Conservation (phyloP, 1,140 invertebrate species). For the Polypedilum pembai region DNA sequence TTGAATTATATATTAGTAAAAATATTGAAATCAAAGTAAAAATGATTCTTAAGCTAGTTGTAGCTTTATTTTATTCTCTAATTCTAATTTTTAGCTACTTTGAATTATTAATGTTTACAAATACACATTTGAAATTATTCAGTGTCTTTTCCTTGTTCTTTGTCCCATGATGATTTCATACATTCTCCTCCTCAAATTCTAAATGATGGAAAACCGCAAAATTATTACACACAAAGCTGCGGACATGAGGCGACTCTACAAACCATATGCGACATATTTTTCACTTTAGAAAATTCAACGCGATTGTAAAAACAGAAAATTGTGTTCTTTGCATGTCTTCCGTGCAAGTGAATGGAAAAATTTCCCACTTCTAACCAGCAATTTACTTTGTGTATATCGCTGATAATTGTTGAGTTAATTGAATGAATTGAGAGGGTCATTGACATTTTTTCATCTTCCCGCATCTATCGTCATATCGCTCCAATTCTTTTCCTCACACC, state of each 20-base stretch:
- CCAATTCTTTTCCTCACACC: constrained; percentile 10
- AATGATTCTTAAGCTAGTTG: too few relatives aligned
- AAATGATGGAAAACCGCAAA: background rate
- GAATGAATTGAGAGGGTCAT: background rate
- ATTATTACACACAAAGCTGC: constrained; percentile 3
- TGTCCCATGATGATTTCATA: too few relatives aligned
- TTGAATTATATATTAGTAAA: too few relatives aligned
- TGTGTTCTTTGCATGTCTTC: background rate
- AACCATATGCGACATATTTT: constrained; percentile 11
- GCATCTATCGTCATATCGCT: constrained; percentile 16
- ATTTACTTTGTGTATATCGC: background rate
- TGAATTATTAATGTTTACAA: too few relatives aligned
- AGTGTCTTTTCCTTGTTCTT: too few relatives aligned
- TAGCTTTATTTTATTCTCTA: too few relatives aligned
- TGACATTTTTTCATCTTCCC: constrained; percentile 11
- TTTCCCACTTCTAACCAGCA: background rate
- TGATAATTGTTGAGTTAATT: constrained; percentile 14
- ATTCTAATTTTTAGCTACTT: too few relatives aligned
- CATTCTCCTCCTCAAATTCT: too few relatives aligned
- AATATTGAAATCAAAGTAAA: too few relatives aligned
- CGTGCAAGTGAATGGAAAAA: background rate
- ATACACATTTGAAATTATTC: too few relatives aligned
- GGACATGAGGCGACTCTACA: background rate
- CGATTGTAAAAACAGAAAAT: background rate
- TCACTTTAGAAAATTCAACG: background rate